Conservation (phyloP, 2,113 vertebrate genomes). For the Labrus mixtus region DNA sequence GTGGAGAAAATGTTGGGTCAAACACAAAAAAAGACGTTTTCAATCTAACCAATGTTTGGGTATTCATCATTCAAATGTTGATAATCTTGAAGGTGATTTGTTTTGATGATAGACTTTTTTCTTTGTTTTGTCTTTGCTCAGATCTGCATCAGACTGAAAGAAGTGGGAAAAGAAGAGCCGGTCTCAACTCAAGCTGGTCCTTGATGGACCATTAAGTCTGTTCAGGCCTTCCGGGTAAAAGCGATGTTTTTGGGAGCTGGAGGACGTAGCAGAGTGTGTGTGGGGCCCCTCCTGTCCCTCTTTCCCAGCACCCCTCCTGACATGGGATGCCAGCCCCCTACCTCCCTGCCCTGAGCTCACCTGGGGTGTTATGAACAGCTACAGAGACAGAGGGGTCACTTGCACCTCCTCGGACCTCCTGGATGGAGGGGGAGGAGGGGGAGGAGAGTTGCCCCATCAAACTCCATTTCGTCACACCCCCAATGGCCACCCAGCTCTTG, state of each 20-base stretch:
- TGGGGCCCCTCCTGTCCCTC: slow-evolving; percentile 68
- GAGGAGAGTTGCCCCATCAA: slow-evolving; percentile 69
- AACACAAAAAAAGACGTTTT: slow-evolving; percentile 20
- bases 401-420: slow-evolving; percentile 86
- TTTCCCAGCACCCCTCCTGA: slow-evolving; percentile 67
- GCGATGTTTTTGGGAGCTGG: slow-evolving; percentile 78
- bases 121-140: slow-evolving; percentile 22
- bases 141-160: slow-evolving; percentile 32
- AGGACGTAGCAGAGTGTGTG: slow-evolving; percentile 63
- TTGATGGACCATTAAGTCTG: slow-evolving; percentile 57
- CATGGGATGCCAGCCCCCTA: slow-evolving; percentile 79
- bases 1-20: slow-evolving; percentile 30
- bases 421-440: slow-evolving; percentile 70
- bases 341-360: slow-evolving; percentile 72
- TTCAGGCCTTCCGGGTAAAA: slow-evolving; percentile 39
- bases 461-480: slow-evolving; percentile 79
- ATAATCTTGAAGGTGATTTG: slow-evolving; percentile 2
- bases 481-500: slow-evolving; percentile 75
- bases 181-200: slow-evolving; percentile 23
- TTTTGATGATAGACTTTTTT: neutral
- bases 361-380: slow-evolving; percentile 88
- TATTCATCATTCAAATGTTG: neutral
- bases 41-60: neutral
- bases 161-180: neutral
- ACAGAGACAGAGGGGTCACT: slow-evolving; percentile 87